Evolutionary conservation across 2,888 invertebrate genomes (phyloP).

Genomic region (Proisotoma minuta): DNA sequence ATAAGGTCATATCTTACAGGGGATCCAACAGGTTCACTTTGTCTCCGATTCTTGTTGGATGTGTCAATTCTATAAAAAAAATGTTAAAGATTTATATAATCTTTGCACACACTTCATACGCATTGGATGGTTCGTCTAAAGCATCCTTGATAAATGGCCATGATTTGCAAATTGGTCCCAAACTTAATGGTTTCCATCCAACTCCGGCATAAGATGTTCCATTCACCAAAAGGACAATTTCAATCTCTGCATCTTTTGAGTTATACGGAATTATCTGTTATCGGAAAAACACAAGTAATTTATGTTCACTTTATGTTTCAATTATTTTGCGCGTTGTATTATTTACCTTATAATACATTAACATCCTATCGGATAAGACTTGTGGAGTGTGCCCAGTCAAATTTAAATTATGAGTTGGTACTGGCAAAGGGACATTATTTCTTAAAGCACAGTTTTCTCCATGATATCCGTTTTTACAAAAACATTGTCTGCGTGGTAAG

Average conservation of each 20-base stretch:
- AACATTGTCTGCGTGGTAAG: constrained; percentile 42
- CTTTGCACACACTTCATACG: background rate
- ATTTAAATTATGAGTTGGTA: constrained; percentile 32
- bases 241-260: constrained; percentile 36
- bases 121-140: background rate
- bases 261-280: background rate
- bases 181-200: constrained; percentile 76
- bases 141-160: constrained; percentile 32
- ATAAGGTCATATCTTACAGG: constrained; percentile 13
- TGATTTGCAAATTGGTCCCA: constrained; percentile 33
- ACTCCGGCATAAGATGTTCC: constrained; percentile 82
- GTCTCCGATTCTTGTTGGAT: background rate
- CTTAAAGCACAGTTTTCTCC: constrained; percentile 35
- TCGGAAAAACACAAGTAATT: background rate
- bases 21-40: constrained; percentile 15
- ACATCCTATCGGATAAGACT: constrained; percentile 38
- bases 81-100: background rate
- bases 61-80: background rate
- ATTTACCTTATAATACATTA: constrained; percentile 38
- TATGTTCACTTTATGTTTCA: no score
- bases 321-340: no score
- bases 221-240: constrained; percentile 74
- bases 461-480: constrained; percentile 38
- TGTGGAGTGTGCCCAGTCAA: constrained; percentile 33
- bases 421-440: constrained; percentile 26